Conservation (phyloP, 2,888 invertebrate species). For the Crioceris asparagi region DNA sequence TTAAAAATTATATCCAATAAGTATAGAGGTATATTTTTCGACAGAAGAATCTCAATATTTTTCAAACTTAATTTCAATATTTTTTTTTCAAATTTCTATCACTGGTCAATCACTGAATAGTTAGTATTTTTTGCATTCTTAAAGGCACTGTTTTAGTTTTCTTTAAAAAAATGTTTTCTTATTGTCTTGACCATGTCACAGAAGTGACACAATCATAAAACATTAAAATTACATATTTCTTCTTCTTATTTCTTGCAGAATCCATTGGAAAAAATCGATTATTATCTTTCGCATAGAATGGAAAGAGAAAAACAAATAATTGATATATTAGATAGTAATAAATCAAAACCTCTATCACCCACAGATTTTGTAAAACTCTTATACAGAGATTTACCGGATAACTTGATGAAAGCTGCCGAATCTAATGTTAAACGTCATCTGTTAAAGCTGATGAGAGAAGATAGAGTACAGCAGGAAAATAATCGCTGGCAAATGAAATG, state of each 20-base stretch:
- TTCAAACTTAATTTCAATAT: too few relatives aligned
- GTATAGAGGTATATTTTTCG: too few relatives aligned
- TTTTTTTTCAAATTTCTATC: too few relatives aligned
- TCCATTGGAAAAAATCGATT: slow-evolving; percentile 52
- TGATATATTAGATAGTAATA: slow-evolving; percentile 46
- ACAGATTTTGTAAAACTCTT: slow-evolving; percentile 72
- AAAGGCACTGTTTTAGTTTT: too few relatives aligned
- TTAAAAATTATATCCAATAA: too few relatives aligned
- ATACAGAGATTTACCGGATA: slow-evolving; percentile 67
- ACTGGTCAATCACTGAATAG: too few relatives aligned
- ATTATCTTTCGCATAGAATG: slow-evolving; percentile 79
- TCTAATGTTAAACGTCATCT: slow-evolving; percentile 82
- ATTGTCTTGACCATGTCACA: too few relatives aligned
- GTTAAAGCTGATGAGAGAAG: slow-evolving; percentile 72
- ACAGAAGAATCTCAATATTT: too few relatives aligned
- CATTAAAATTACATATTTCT: not conserved
- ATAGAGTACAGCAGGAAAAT: slow-evolving; percentile 44
- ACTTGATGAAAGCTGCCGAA: slow-evolving; percentile 70
- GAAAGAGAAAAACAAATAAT: slow-evolving; percentile 77
- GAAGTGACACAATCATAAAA: too few relatives aligned
- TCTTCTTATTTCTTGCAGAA: slow-evolving; percentile 32
- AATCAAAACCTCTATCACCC: slow-evolving; percentile 47
- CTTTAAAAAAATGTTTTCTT: too few relatives aligned
- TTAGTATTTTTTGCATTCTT: too few relatives aligned
- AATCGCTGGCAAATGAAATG: slow-evolving; percentile 43